Evolutionary conservation across 2,797 vertebrate species (phyloP).

Genomic region (Microhierax caerulescens): DNA sequence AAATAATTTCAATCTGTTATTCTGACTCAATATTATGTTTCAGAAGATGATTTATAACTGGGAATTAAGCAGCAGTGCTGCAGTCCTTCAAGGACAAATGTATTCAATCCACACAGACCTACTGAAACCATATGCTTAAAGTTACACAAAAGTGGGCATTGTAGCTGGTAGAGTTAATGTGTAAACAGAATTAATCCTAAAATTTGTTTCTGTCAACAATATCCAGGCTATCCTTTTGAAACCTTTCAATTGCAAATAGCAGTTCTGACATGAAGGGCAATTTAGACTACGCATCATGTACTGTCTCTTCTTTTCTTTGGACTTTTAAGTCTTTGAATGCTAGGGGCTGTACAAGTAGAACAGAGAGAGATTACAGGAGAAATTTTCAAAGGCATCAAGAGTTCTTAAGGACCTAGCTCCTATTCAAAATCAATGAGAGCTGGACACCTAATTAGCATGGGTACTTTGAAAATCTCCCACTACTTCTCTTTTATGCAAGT

Average conservation of each 20-base stretch:
- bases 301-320: background rate
- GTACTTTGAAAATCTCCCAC: slow-evolving; percentile 11
- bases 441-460: slow-evolving; percentile 31
- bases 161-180: background rate
- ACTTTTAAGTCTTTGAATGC: background rate
- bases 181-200: background rate
- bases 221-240: background rate
- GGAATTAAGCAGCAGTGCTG: background rate
- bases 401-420: background rate
- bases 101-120: background rate
- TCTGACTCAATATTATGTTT: background rate
- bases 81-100: background rate
- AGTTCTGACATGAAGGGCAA: background rate
- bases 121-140: background rate
- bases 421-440: slow-evolving; percentile 7
- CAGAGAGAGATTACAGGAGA: background rate
- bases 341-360: background rate
- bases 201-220: background rate
- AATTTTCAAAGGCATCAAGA: slow-evolving; percentile 16
- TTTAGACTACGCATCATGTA: background rate
- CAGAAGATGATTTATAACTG: background rate
- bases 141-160: background rate
- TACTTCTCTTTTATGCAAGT: background rate
- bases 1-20: background rate
- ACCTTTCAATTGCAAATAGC: background rate